Conservation (phyloP, 2,888 invertebrate genomes). For the Drosophila tripunctata region DNA sequence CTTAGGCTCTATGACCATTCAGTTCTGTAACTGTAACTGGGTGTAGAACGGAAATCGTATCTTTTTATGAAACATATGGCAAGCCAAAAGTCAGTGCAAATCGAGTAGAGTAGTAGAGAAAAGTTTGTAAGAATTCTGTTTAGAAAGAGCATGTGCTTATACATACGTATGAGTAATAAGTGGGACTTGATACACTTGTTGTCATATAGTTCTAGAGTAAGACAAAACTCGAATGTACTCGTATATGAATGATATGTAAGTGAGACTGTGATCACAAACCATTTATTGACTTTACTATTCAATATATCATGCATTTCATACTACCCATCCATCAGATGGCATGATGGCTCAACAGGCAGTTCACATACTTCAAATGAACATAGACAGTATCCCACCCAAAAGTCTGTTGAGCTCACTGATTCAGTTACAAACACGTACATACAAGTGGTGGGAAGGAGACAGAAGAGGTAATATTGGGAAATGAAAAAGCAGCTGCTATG, state of each 20-base stretch:
- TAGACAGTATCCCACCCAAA: constrained; percentile 48
- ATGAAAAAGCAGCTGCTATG: constrained; percentile 33
- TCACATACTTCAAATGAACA: constrained; percentile 28
- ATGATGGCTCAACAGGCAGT: constrained; percentile 38
- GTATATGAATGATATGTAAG: constrained; percentile 29
- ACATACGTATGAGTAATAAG: neutral
- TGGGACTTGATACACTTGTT: constrained; percentile 13
- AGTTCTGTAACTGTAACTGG: constrained; percentile 38
- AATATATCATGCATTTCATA: constrained; percentile 75
- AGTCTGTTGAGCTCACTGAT: constrained; percentile 54
- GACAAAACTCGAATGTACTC: constrained; percentile 25
- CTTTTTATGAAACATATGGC: constrained; percentile 22
- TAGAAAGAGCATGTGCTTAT: neutral
- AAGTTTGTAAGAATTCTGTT: neutral
- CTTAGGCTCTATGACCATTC: constrained; percentile 54
- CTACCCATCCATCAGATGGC: constrained; percentile 44
- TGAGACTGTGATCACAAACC: constrained; percentile 72
- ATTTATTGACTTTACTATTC: constrained; percentile 79
- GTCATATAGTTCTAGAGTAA: constrained; percentile 19
- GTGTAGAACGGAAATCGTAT: constrained; percentile 34
- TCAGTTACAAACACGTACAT: constrained; percentile 54
- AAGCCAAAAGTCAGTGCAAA: constrained; percentile 1
- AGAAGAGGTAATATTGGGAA: neutral
- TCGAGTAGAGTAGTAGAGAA: neutral
- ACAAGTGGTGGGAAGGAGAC: neutral